Base-by-base conservation (phyloP, 2,797 vertebrate species). In the Cossypha heuglini region DNA sequence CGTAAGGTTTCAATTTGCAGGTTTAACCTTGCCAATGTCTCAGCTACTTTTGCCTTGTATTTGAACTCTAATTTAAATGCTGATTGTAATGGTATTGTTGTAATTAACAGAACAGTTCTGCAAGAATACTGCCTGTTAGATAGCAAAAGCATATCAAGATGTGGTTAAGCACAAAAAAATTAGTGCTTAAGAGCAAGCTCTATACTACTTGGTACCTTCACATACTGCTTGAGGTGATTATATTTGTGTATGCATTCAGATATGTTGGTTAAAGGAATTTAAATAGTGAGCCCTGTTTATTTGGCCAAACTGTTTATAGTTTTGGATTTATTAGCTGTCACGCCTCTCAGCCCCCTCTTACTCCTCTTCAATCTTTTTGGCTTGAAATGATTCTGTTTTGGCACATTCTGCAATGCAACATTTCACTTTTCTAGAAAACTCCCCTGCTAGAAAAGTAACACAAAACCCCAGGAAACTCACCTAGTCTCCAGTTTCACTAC, bases 241-340 rank as follows among this genome's bases (percentile, higher is more conserved):
- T 31, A 81, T 62, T 86, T 91, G 58, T 13, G 2, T 80, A 86
- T 73, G 80, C 52, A 79, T 88, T 87, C 58, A 80, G 69, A 81
- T 84, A 94, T 16, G 48, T 52, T 68, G 52, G 75, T 38, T 94
- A 79, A 48, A 94, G 38, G 73, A 87, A 80, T 81, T 94, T 84
- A 93, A 91, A 73, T 45, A 54, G 74, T 20, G 31, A 92, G 28
- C 16, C 77, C 42, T 92, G 29, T 78, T 83, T 94, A 80, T 79
- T 88, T 9, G 37, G 77, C 83, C 88, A 91, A 94, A 96, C 62
- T 46, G 61, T 93, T 76, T 75, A 92, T 57, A 80, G 62, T 81
- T 92, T 73, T 42, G 69, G 71, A 94, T 93, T 96, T 95, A 95
- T 87, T 91, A 88, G 75, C 37, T 58, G 82, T 88, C 78, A 89